These are phyloP conservation scores for Megamerina dolium DNA, from an alignment of 2,888 invertebrate species.

Conservation along the genomic window DNA sequence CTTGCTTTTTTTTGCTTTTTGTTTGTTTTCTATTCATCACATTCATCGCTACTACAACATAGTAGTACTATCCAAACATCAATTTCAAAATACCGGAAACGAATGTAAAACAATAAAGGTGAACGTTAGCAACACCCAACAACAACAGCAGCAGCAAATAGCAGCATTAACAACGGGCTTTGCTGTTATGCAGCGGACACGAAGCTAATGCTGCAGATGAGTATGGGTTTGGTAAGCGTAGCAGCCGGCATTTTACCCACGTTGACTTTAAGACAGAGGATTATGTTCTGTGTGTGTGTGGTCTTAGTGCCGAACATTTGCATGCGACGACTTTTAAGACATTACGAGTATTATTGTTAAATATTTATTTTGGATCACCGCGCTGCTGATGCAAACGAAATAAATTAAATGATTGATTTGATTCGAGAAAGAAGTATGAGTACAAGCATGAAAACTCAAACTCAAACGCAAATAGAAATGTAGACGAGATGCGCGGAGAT, in stretches of 20 bases:
- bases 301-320: not conserved
- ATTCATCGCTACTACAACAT: too few species aligned
- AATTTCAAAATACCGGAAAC: too few species aligned
- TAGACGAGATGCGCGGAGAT: too few species aligned
- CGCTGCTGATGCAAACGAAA: not conserved
- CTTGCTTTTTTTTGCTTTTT: not conserved
- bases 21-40: not conserved
- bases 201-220: not conserved
- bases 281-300: not conserved
- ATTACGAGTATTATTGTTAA: not conserved
- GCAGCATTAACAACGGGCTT: too few species aligned
- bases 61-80: too few species aligned
- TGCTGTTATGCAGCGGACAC: too few species aligned
- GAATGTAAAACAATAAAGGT: not conserved
- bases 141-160: not conserved
- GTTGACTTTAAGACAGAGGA: not conserved
- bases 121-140: not conserved
- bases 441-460: not conserved
- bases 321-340: not conserved
- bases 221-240: not conserved
- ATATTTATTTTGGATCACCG: not conserved
- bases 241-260: not conserved
- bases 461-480: not conserved
- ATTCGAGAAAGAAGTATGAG: not conserved
- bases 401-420: conserved; percentile 2